Percentiles rank a stretch among this genome's conserved stretches.
phyloP scores from a whole-genome alignment of 1,140 invertebrate genomes.

The Drosophila carrolli region DNA sequence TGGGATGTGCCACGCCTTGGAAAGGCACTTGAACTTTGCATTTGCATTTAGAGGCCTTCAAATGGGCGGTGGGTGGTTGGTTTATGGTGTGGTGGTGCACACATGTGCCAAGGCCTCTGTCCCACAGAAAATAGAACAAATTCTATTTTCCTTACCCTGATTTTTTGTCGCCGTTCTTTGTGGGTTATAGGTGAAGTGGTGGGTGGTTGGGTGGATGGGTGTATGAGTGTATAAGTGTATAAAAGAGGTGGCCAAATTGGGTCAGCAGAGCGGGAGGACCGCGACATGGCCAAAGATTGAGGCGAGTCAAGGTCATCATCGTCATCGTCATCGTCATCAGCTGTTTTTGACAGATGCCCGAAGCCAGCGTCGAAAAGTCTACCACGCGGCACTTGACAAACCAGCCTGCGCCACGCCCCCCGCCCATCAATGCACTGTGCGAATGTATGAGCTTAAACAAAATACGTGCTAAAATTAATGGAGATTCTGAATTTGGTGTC shows the following conservation, averaged over 20 bases:
- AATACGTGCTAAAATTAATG: no score
- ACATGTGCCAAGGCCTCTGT: constrained; percentile 42
- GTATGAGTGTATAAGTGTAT: no score
- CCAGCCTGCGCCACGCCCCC: constrained; percentile 15
- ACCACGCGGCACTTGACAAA: constrained; percentile 42
- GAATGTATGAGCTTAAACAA: background rate
- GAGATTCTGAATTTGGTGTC: background rate
- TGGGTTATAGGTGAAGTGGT: constrained; percentile 25
- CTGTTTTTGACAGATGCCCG: constrained; percentile 45
- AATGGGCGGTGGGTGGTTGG: constrained; percentile 11
- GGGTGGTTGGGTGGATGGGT: constrained; percentile 1
- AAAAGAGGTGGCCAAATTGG: constrained; percentile 26
- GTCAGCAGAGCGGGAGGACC: constrained; percentile 30
- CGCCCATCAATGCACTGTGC: background rate
- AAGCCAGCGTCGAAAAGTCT: constrained; percentile 38
- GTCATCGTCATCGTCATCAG: constrained; percentile 37
- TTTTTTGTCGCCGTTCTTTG: constrained; percentile 33
- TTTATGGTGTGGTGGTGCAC: constrained; percentile 5
- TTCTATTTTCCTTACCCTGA: constrained; percentile 38
- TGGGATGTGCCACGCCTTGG: constrained; percentile 33
- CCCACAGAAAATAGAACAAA: constrained; percentile 46
- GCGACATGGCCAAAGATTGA: constrained; percentile 11
- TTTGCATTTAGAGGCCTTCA: constrained; percentile 67
- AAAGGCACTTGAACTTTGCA: constrained; percentile 82
- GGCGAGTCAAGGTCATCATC: constrained; percentile 56